These are phyloP conservation scores for Idaea dimidiata DNA, from an alignment of 2,888 invertebrate genomes.

Conservation along the genomic window DNA sequence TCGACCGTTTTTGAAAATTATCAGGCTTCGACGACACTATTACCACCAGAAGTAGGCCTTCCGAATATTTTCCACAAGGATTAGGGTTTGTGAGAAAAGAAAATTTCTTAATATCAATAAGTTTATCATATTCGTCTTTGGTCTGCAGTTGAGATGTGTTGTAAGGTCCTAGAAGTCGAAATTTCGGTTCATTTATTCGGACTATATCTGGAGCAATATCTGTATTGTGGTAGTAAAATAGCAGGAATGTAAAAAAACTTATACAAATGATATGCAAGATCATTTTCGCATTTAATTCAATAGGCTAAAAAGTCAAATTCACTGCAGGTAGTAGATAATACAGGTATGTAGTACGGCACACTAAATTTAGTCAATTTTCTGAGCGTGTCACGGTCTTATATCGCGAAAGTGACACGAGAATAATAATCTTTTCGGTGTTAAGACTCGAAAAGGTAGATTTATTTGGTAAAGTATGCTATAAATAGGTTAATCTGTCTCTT, in stretches of 20 bases:
- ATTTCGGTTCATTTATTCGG: conserved; percentile 45
- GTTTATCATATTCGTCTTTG: conserved; percentile 46
- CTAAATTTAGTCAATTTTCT: background rate
- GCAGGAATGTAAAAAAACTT: background rate
- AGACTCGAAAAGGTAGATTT: no score
- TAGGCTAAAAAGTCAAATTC: background rate
- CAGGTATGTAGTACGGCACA: background rate
- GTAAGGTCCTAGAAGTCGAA: conserved; percentile 46
- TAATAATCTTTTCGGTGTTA: no score
- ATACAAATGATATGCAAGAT: background rate
- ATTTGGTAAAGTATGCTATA: no score
- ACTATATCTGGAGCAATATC: conserved; percentile 19
- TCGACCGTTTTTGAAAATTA: conserved; percentile 82
- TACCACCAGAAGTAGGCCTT: conserved; percentile 80
- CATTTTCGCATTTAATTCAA: background rate
- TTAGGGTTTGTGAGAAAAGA: conserved; percentile 81
- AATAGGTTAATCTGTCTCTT: no score
- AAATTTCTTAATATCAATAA: conserved; percentile 83
- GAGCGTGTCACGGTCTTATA: no score
- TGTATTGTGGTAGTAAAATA: background rate
- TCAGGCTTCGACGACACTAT: conserved; percentile 85
- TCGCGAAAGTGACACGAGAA: no score
- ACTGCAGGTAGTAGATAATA: background rate
- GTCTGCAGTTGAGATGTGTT: conserved; percentile 33
- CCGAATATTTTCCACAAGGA: conserved; percentile 68